Evolutionary conservation across 2,113 vertebrate species (phyloP).

Genomic region (Cyprinodon tularosa): DNA sequence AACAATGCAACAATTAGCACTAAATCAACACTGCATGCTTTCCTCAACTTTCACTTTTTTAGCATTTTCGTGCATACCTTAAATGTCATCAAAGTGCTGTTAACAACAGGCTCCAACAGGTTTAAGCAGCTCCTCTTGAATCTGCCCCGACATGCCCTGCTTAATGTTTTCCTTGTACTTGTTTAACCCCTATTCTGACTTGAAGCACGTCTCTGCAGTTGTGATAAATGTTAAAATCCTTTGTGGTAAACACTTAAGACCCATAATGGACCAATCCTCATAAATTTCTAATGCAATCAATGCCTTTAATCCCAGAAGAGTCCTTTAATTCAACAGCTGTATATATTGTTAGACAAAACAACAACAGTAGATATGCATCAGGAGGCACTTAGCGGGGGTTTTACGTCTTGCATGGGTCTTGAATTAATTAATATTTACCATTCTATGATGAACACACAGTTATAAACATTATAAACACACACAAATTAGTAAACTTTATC

Average conservation of each 20-base stretch:
- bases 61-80: background rate
- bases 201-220: background rate
- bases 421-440: background rate
- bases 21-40: background rate
- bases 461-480: background rate
- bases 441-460: background rate
- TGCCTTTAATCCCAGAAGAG: background rate
- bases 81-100: background rate
- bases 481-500: constrained; percentile 24
- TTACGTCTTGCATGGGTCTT: background rate
- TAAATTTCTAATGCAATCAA: background rate
- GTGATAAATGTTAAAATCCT: background rate
- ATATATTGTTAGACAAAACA: background rate
- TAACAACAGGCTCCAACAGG: constrained; percentile 9
- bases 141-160: constrained; percentile 2
- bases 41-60: background rate
- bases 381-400: background rate
- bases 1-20: constrained; percentile 2
- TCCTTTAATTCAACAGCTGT: background rate
- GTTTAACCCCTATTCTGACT: background rate
- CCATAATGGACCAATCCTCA: background rate
- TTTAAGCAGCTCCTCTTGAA: constrained; percentile 3
- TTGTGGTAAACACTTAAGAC: background rate
- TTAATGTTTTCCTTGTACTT: constrained; percentile 7
- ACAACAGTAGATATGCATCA: background rate